A percentile compares a stretch with the other conserved stretches of the same genome.
phyloP scores from a whole-genome alignment of 2,888 invertebrate species.

The Phyllotreta cruciferae region DNA sequence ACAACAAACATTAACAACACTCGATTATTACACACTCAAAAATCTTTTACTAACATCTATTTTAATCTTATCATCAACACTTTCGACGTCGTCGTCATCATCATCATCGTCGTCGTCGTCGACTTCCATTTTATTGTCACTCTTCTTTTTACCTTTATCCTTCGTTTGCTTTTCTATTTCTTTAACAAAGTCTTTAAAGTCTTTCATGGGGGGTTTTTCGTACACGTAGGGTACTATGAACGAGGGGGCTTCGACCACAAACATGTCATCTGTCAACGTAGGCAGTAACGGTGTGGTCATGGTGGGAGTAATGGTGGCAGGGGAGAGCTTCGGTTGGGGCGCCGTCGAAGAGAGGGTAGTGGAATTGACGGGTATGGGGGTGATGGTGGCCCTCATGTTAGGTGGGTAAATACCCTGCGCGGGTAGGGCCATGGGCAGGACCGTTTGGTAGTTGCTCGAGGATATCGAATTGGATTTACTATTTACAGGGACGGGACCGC shows the following conservation, averaged over 20 bases:
- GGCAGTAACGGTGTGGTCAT: slow-evolving; percentile 72
- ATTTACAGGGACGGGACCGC: slow-evolving; percentile 64
- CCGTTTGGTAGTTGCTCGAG: slow-evolving; percentile 56
- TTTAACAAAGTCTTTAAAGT: slow-evolving; percentile 76
- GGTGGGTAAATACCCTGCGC: slow-evolving; percentile 72
- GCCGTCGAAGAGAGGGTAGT: slow-evolving; percentile 48
- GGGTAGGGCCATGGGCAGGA: slow-evolving; percentile 64
- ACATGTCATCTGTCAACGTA: slow-evolving; percentile 89
- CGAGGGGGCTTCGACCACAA: slow-evolving; percentile 90
- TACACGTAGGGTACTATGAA: slow-evolving; percentile 94
- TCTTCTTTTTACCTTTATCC: slow-evolving; percentile 50
- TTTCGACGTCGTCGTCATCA: slow-evolving; percentile 56
- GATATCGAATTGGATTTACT: slow-evolving; percentile 49
- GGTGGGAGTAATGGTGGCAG: slow-evolving; percentile 50
- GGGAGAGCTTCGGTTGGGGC: slow-evolving; percentile 50
- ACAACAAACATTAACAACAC: no score
- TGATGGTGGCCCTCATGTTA: slow-evolving; percentile 66
- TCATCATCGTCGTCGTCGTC: slow-evolving; percentile 61
- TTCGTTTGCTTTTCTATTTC: slow-evolving; percentile 62
- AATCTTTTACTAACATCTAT: slow-evolving; percentile 44
- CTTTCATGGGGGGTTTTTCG: slow-evolving; percentile 84
- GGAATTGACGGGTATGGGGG: slow-evolving; percentile 62
- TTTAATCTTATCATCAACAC: slow-evolving; percentile 44
- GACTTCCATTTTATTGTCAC: slow-evolving; percentile 53
- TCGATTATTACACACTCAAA: no score